phyloP scores from a whole-genome alignment of 23 tunicate genomes.

The Ciona savignyi region DNA sequence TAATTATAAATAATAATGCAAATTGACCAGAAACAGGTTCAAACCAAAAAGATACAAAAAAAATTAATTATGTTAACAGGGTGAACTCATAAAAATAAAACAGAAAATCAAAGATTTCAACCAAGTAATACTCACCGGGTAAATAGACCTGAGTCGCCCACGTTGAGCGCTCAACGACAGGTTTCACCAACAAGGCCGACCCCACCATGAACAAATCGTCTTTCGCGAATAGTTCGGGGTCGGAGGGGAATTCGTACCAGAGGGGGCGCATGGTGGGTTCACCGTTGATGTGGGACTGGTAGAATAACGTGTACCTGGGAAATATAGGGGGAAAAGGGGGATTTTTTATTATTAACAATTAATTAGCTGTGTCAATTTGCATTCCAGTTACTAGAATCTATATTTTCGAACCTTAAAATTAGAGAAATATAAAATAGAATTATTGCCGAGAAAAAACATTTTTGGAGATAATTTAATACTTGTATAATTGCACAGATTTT shows the following conservation, averaged over 20 bases:
- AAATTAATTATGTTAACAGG: too few species aligned
- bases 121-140: constrained; percentile 86
- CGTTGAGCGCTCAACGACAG: constrained; percentile 38
- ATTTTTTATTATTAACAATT: neutral
- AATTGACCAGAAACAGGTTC: too few species aligned
- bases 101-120: too few species aligned
- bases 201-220: constrained; percentile 89
- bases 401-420: too few species aligned
- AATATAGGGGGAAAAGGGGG: neutral
- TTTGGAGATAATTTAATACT: too few species aligned
- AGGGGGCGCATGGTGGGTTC: constrained; percentile 96
- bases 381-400: neutral
- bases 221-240: constrained; percentile 29
- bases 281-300: constrained; percentile 82
- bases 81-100: too few species aligned
- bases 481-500: too few species aligned
- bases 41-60: too few species aligned
- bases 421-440: neutral
- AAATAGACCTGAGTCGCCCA: constrained; percentile 27
- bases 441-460: neutral
- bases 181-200: constrained; percentile 76
- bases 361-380: neutral
- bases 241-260: constrained; percentile 94
- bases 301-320: constrained; percentile 83
- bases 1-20: too few species aligned